phyloP scores from a whole-genome alignment of 1,140 invertebrate species.

The Cotesia vestalis region DNA sequence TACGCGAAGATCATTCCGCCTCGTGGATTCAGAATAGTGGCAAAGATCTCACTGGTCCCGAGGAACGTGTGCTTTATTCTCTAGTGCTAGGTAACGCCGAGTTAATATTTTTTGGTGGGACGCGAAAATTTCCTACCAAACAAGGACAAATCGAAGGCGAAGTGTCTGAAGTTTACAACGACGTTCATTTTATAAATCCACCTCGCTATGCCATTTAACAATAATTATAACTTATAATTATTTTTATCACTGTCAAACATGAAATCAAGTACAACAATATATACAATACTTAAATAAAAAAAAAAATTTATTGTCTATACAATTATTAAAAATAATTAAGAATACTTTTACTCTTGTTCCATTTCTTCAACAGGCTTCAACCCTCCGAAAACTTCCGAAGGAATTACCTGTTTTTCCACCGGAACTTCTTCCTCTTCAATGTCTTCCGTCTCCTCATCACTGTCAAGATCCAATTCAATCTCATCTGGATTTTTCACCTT shows the following conservation, averaged over 20 bases:
- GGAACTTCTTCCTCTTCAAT: conserved; percentile 69
- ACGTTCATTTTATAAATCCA: conserved; percentile 80
- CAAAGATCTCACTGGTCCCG: conserved; percentile 75
- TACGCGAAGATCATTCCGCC: conserved; percentile 73
- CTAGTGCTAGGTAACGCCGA: conserved; percentile 89
- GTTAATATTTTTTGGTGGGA: conserved; percentile 93
- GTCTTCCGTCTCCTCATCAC: conserved; percentile 74
- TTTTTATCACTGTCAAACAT: not conserved
- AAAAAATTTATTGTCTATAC: not conserved
- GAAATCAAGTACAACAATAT: conserved; percentile 6
- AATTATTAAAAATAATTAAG: conserved; percentile 6
- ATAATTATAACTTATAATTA: not conserved
- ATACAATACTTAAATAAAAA: too few relatives aligned
- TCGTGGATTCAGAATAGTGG: conserved; percentile 80
- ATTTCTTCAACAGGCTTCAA: conserved; percentile 66
- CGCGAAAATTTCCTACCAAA: conserved; percentile 71
- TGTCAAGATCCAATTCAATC: conserved; percentile 81
- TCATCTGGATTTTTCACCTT: conserved; percentile 91
- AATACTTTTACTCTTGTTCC: conserved; percentile 42
- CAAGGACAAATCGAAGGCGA: conserved; percentile 60
- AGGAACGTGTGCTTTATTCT: conserved; percentile 90
- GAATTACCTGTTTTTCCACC: conserved; percentile 82
- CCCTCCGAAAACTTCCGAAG: conserved; percentile 87
- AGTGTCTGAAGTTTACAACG: conserved; percentile 76
- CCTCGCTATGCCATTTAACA: conserved; percentile 77